Percentiles rank a stretch among this genome's conserved stretches.
These are phyloP conservation scores for Pantala flavescens DNA, from an alignment of 1,140 invertebrate species.

Conservation along the genomic window DNA sequence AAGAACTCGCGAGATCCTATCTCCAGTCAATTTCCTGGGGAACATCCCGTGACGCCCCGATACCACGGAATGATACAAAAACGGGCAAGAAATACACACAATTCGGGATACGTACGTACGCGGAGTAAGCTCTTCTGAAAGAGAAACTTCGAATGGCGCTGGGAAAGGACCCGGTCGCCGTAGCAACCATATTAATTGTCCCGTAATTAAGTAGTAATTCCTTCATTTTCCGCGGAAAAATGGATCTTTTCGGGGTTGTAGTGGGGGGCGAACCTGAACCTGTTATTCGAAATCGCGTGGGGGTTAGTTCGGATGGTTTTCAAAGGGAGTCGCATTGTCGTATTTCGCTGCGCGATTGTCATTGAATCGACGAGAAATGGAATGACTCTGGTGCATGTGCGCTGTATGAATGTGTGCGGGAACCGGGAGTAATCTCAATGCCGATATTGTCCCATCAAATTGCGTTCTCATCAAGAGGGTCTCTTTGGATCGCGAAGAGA, in stretches of 20 bases:
- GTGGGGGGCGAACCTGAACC: too few species aligned
- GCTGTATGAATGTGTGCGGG: not conserved
- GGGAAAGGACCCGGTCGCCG: not conserved
- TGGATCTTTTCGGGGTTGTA: too few species aligned
- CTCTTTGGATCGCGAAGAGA: not conserved
- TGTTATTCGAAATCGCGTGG: too few species aligned
- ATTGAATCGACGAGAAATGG: not conserved
- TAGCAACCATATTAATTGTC: not conserved
- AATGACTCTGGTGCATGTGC: not conserved
- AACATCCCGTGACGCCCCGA: not conserved
- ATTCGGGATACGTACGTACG: not conserved
- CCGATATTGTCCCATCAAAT: slow-evolving; percentile 5
- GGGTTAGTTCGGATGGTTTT: too few species aligned
- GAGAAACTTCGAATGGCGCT: not conserved
- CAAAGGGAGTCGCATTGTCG: too few species aligned
- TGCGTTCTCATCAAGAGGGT: not conserved
- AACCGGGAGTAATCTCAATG: not conserved
- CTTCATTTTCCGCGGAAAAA: not conserved
- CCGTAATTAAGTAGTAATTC: not conserved
- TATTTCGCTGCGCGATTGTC: not conserved
- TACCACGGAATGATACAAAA: not conserved
- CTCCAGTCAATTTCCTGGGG: not conserved
- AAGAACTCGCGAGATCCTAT: not conserved
- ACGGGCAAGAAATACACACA: not conserved
- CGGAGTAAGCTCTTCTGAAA: not conserved